Conservation (phyloP, 2,888 invertebrate species). For the Protula sp. region DNA sequence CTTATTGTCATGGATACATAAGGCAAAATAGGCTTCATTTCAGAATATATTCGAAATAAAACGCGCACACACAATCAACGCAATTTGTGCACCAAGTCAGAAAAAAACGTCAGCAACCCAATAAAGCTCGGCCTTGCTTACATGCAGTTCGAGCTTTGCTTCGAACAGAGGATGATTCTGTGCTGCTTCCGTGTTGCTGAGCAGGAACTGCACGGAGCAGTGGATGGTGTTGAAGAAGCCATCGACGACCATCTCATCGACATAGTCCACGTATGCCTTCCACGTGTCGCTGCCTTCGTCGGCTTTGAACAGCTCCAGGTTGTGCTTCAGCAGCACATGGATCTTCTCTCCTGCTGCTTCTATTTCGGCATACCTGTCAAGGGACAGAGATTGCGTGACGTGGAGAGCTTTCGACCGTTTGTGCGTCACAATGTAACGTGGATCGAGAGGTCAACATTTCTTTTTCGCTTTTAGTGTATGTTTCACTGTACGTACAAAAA, state of each 20-base stretch:
- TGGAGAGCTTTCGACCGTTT: no score
- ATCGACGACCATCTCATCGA: conserved; percentile 78
- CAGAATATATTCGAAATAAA: no score
- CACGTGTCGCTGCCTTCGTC: conserved; percentile 66
- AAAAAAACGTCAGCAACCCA: no score
- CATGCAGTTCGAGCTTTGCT: conserved; percentile 70
- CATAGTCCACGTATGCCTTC: conserved; percentile 78
- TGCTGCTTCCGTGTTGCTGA: conserved; percentile 80
- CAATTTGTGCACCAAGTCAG: no score
- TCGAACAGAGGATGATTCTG: conserved; percentile 76
- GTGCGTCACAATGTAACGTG: not conserved
- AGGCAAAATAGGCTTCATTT: no score
- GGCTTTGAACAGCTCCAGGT: conserved; percentile 73
- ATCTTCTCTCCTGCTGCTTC: conserved; percentile 69
- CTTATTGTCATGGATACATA: no score
- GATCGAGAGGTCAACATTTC: not conserved
- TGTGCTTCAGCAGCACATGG: conserved; percentile 69
- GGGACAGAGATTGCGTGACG: not conserved
- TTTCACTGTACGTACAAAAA: no score
- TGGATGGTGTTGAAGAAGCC: conserved; percentile 67
- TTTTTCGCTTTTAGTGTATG: no score
- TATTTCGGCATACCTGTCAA: conserved; percentile 64
- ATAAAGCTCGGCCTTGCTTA: no score
- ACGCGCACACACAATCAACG: no score
- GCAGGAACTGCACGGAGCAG: conserved; percentile 74